These are phyloP conservation scores for Tragopan temminckii DNA, from an alignment of 2,797 vertebrate genomes.

Conservation along the genomic window DNA sequence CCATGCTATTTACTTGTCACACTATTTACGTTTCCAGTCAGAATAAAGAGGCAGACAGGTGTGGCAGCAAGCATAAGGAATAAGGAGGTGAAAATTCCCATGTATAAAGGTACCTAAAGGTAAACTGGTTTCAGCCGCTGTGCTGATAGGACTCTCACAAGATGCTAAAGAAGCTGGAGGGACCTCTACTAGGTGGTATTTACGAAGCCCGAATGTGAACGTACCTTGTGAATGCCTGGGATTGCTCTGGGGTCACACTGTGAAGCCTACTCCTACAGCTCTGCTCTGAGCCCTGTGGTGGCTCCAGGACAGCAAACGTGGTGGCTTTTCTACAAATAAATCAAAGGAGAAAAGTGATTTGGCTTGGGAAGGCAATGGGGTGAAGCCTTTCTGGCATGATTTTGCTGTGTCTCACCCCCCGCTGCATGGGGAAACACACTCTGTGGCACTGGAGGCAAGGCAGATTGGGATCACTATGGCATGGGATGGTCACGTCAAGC, in stretches of 20 bases:
- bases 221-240: not conserved
- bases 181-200: not conserved
- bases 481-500: not conserved
- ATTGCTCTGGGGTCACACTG: not conserved
- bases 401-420: not conserved
- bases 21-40: not conserved
- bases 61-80: not conserved
- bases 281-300: not conserved
- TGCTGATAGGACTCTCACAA: not conserved
- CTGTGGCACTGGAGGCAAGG: too few relatives aligned
- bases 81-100: not conserved
- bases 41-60: not conserved
- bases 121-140: not conserved
- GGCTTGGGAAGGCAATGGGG: not conserved
- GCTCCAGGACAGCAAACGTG: not conserved
- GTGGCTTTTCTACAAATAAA: not conserved
- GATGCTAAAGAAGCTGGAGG: not conserved
- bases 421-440: not conserved
- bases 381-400: not conserved
- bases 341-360: too few relatives aligned
- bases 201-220: not conserved
- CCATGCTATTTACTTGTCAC: not conserved
- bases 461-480: not conserved
- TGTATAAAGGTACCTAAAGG: not conserved
- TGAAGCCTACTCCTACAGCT: not conserved